Conservation (phyloP, 2,113 vertebrate genomes). For the Crotalus tigris region DNA sequence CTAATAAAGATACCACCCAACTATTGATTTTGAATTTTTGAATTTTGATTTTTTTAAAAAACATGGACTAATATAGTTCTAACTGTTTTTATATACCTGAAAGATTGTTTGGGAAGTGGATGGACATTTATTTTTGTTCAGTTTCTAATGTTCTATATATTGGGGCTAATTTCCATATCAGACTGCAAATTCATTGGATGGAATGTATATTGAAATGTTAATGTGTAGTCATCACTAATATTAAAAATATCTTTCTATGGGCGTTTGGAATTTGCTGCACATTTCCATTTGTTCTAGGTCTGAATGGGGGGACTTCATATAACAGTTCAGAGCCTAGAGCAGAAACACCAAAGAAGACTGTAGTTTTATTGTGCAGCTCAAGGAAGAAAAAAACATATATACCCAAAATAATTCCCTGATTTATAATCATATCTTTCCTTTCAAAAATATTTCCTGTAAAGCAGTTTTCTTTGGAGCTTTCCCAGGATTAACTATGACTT, state of each 20-base stretch:
- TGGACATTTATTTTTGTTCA: neutral
- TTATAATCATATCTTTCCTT: slow-evolving; percentile 7
- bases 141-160: neutral
- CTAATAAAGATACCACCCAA: neutral
- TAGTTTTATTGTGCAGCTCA: neutral
- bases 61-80: neutral
- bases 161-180: neutral
- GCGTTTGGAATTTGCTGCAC: neutral
- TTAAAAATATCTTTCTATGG: neutral
- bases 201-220: neutral
- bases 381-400: neutral
- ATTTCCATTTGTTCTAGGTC: neutral
- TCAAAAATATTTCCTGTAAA: slow-evolving; percentile 24
- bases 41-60: neutral
- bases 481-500: slow-evolving; percentile 33
- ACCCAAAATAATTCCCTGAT: neutral
- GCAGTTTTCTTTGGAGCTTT: neutral
- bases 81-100: neutral
- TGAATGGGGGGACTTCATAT: neutral
- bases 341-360: neutral
- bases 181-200: neutral
- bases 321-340: neutral
- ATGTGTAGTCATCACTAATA: neutral
- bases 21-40: neutral
- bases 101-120: neutral